Conservation (phyloP, 1,140 invertebrate genomes). For the Ephestia elutella region DNA sequence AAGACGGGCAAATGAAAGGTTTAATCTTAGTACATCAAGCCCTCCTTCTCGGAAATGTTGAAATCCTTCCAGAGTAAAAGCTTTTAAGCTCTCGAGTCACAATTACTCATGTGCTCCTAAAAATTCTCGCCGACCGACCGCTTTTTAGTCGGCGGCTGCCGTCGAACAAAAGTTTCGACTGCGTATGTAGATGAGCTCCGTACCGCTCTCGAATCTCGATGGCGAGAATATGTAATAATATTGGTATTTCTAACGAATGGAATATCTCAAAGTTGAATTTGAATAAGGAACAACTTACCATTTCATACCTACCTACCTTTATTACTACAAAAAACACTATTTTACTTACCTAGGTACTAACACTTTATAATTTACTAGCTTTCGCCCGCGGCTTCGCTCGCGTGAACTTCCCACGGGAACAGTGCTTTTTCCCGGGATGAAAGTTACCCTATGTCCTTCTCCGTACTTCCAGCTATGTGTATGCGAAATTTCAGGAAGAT, state of each 20-base stretch:
- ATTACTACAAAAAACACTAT: no score
- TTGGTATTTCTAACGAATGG: not conserved
- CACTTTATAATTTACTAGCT: no score
- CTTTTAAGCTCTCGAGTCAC: constrained; percentile 33
- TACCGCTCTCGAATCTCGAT: constrained; percentile 9
- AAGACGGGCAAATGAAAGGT: not conserved
- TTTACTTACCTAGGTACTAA: no score
- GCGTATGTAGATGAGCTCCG: constrained; percentile 25
- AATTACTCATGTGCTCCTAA: constrained; percentile 28
- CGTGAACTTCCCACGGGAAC: no score
- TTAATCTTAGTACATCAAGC: constrained; percentile 1
- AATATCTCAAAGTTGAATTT: not conserved
- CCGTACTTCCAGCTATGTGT: no score
- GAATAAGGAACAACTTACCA: not conserved
- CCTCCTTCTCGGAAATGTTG: constrained; percentile 19
- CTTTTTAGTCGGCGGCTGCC: constrained; percentile 19
- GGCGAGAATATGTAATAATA: constrained; percentile 9
- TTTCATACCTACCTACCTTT: no score
- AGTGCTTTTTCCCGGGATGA: no score
- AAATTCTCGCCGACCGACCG: constrained; percentile 27
- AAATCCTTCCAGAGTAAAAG: constrained; percentile 29
- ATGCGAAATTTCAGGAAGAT: no score
- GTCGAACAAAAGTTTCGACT: constrained; percentile 29
- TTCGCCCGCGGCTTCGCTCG: no score
- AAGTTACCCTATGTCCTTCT: no score